Percentiles rank a stretch among this genome's conserved stretches.
These are phyloP conservation scores for Gallinago media DNA, from an alignment of 2,113 vertebrate genomes.

Conservation along the genomic window DNA sequence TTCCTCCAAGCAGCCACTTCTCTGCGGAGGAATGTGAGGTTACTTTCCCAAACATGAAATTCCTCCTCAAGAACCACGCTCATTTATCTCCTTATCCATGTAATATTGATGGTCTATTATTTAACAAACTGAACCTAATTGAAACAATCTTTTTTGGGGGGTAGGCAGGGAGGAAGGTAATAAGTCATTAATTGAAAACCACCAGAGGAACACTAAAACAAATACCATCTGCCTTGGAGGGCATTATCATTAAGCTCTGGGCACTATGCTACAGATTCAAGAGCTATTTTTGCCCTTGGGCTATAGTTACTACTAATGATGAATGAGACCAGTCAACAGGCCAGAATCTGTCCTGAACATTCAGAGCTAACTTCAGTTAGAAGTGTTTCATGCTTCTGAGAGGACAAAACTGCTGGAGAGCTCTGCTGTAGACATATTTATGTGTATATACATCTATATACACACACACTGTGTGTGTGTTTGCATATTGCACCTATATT, in stretches of 20 bases:
- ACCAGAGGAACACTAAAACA: conserved; percentile 5
- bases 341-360: not conserved
- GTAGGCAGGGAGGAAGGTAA: rapidly evolving
- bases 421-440: not conserved
- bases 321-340: conserved; percentile 26
- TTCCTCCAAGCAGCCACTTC: not conserved
- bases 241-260: conserved; percentile 29
- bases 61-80: not conserved
- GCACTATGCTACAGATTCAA: not conserved
- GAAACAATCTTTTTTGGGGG: not conserved
- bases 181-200: conserved; percentile 1
- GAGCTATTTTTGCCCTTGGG: conserved; percentile 34
- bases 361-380: not conserved
- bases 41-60: not conserved
- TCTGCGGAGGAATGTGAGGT: not conserved
- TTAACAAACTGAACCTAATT: not conserved
- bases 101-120: not conserved
- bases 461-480: rapidly evolving
- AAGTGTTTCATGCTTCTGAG: not conserved
- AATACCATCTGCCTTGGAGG: conserved; percentile 47
- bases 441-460: not conserved
- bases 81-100: not conserved
- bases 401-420: not conserved
- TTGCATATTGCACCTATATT: not conserved
- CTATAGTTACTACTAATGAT: not conserved